Percentiles rank a stretch among this genome's conserved stretches.
phyloP scores from a whole-genome alignment of 2,113 vertebrate genomes.

The Morphnarchus princeps region DNA sequence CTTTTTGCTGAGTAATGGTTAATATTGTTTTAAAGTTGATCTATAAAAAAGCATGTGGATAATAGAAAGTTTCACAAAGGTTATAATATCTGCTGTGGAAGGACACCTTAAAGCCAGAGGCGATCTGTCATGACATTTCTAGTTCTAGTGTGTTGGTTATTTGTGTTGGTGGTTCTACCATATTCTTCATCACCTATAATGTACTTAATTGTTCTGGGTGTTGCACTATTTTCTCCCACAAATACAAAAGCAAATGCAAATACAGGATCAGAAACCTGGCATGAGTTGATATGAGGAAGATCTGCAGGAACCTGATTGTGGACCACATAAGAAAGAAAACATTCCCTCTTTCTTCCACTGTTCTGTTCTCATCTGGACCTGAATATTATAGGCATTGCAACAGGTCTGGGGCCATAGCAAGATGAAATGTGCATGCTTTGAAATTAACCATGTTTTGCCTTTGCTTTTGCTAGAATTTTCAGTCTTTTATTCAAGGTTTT shows the following conservation, averaged over 20 bases:
- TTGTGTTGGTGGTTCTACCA: not conserved
- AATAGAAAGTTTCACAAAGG: not conserved
- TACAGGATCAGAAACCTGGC: not conserved
- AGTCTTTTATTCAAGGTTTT: not conserved
- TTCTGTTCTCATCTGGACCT: not conserved
- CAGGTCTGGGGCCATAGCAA: not conserved
- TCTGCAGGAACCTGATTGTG: fast-evolving
- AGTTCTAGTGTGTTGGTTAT: not conserved
- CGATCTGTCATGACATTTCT: not conserved
- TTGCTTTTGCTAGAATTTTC: not conserved
- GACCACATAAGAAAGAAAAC: not conserved
- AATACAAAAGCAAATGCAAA: not conserved
- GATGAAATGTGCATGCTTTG: not conserved
- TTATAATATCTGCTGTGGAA: not conserved
- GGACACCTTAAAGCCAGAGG: not conserved
- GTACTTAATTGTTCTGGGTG: not conserved
- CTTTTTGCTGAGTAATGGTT: not conserved
- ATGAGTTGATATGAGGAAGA: not conserved
- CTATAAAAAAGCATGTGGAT: not conserved
- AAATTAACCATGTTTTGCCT: not conserved
- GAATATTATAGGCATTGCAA: not conserved
- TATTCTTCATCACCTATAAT: not conserved
- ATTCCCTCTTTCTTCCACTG: not conserved
- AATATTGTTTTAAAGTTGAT: not conserved
- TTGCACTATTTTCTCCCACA: not conserved